These are phyloP conservation scores for Hirtodrosophila cameraria DNA, from an alignment of 2,888 invertebrate genomes.

Conservation along the genomic window DNA sequence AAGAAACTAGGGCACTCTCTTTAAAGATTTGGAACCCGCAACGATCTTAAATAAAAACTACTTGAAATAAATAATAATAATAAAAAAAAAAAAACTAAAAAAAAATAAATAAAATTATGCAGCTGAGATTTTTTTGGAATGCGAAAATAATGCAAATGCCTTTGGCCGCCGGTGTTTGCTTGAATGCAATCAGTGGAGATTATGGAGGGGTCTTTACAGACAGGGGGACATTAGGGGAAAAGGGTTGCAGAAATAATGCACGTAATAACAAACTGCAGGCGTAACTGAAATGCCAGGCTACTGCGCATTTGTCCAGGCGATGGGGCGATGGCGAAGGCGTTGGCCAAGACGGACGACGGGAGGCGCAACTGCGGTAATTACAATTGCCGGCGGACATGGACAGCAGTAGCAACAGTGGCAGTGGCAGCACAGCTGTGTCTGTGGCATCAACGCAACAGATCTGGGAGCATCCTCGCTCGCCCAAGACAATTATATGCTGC, in stretches of 20 bases:
- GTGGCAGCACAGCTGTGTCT: conserved; percentile 54
- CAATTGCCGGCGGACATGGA: conserved; percentile 81
- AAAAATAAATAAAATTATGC: conserved; percentile 49
- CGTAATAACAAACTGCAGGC: conserved; percentile 78
- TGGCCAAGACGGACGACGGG: conserved; percentile 75
- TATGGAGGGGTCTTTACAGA: conserved; percentile 30
- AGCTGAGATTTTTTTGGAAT: conserved; percentile 64
- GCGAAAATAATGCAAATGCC: conserved; percentile 72
- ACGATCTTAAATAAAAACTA: conserved; percentile 48
- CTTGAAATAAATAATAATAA: conserved; percentile 29
- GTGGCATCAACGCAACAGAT: conserved; percentile 54
- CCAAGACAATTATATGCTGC: conserved; percentile 77
- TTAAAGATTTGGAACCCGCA: conserved; percentile 40
- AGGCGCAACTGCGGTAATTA: conserved; percentile 81
- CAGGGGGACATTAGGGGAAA: conserved; percentile 28
- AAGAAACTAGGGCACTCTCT: conserved; percentile 44
- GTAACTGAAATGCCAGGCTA: conserved; percentile 79
- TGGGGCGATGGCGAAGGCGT: conserved; percentile 62
- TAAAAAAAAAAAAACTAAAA: conserved; percentile 37
- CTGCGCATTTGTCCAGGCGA: conserved; percentile 72
- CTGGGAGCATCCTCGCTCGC: conserved; percentile 65
- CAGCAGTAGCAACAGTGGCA: conserved; percentile 48
- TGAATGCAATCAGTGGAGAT: conserved; percentile 67
- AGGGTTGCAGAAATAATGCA: conserved; percentile 73
- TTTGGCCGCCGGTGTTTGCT: conserved; percentile 62